A percentile compares a stretch with the other conserved stretches of the same genome.
These are phyloP conservation scores for Amphimallon solstitiale DNA, from an alignment of 2,888 invertebrate species.

Conservation along the genomic window DNA sequence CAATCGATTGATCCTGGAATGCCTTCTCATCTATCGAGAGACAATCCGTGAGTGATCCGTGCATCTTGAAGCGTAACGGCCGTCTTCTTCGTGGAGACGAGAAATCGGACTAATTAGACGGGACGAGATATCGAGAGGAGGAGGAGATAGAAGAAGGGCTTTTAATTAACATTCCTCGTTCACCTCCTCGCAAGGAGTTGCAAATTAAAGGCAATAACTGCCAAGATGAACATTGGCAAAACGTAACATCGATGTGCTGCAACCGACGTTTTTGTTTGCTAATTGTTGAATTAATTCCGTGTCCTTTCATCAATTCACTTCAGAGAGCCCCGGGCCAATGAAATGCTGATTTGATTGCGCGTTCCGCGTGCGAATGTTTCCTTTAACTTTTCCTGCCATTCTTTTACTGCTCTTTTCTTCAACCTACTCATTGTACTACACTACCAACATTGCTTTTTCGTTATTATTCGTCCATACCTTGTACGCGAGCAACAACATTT, in stretches of 20 bases:
- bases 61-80: slow-evolving; percentile 42
- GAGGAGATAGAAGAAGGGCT: slow-evolving; percentile 51
- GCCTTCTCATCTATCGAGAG: neutral
- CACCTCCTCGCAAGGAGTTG: slow-evolving; percentile 62
- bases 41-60: slow-evolving; percentile 51
- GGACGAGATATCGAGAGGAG: slow-evolving; percentile 53
- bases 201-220: slow-evolving; percentile 65
- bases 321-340: slow-evolving; percentile 47
- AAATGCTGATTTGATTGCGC: slow-evolving; percentile 51
- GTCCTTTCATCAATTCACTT: slow-evolving; percentile 58
- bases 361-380: slow-evolving; percentile 48
- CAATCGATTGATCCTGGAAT: neutral
- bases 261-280: slow-evolving; percentile 62
- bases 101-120: slow-evolving; percentile 53
- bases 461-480: slow-evolving; percentile 17
- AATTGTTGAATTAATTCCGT: slow-evolving; percentile 63
- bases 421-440: neutral
- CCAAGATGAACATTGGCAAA: slow-evolving; percentile 60
- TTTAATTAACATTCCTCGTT: slow-evolving; percentile 65
- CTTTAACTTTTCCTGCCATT: slow-evolving; percentile 40
- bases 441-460: neutral
- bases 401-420: slow-evolving; percentile 15
- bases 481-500: neutral
- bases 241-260: slow-evolving; percentile 56
- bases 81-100: slow-evolving; percentile 14